Evolutionary conservation across 2,797 vertebrate species (phyloP).

Genomic region (Pseudochirops corinnae): DNA sequence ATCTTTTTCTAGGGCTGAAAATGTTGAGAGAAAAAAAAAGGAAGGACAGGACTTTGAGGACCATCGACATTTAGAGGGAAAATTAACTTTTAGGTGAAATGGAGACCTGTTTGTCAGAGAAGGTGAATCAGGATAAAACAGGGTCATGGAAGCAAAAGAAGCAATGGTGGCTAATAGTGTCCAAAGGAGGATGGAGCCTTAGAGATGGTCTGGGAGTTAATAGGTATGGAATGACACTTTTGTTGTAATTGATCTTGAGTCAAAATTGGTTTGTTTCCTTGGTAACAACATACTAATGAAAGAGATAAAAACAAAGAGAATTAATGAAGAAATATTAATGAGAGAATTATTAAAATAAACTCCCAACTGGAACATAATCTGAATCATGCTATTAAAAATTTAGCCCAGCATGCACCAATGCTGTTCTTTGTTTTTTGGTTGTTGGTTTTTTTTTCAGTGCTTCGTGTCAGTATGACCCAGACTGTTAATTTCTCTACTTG

Average conservation of each 20-base stretch:
- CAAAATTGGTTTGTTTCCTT: slow-evolving; percentile 77
- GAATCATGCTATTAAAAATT: slow-evolving; percentile 77
- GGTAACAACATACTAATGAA: slow-evolving; percentile 81
- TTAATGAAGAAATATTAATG: slow-evolving; percentile 79
- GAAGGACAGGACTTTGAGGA: background rate
- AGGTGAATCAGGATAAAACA: background rate
- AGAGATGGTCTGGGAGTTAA: background rate
- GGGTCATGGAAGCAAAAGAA: background rate
- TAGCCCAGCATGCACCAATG: slow-evolving; percentile 42
- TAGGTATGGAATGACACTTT: background rate
- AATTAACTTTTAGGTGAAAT: background rate
- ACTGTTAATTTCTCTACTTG: background rate
- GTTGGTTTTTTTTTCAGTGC: slow-evolving; percentile 10
- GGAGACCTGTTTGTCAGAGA: background rate
- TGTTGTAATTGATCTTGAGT: background rate
- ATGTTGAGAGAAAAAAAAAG: background rate
- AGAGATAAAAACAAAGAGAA: slow-evolving; percentile 80
- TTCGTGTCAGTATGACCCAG: background rate
- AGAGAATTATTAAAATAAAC: slow-evolving; percentile 77
- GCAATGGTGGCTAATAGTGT: background rate
- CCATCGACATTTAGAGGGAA: background rate
- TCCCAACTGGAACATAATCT: slow-evolving; percentile 68
- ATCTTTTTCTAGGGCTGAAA: background rate
- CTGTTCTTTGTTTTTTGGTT: too few relatives aligned
- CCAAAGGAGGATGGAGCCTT: background rate